Conservation (phyloP, 2,888 invertebrate species). For the Tolmerus cingulatus region DNA sequence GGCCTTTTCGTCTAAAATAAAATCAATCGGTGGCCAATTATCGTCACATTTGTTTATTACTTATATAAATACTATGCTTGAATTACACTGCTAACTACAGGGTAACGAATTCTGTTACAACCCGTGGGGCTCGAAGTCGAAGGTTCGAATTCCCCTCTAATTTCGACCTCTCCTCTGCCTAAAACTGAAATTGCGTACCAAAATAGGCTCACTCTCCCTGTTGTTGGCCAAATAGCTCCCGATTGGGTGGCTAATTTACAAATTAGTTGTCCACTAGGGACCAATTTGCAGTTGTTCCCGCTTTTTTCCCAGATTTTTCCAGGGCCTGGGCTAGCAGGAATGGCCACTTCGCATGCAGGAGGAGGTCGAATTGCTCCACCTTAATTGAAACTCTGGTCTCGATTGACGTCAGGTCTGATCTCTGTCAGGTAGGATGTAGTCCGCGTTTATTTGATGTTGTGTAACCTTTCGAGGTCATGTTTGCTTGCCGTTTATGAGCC, state of each 20-base stretch:
- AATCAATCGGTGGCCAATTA: too few relatives aligned
- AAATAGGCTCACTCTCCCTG: neutral
- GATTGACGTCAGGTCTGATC: neutral
- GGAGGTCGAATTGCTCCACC: neutral
- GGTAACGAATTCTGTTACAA: neutral
- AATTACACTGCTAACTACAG: neutral
- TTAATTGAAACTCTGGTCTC: neutral
- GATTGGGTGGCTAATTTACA: neutral
- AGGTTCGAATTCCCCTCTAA: neutral
- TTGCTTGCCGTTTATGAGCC: neutral
- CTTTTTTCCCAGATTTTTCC: neutral
- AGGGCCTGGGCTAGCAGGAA: neutral
- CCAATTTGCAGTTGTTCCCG: neutral
- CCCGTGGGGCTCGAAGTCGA: neutral
- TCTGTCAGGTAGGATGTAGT: neutral
- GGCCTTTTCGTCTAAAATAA: too few relatives aligned
- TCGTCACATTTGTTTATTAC: neutral
- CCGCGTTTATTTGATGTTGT: neutral
- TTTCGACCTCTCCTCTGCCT: neutral
- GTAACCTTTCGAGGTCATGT: neutral
- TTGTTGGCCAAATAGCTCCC: neutral
- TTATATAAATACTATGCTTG: neutral
- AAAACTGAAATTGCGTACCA: neutral
- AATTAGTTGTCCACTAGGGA: neutral
- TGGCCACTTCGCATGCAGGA: neutral